These are phyloP conservation scores for Leptinotarsa rubiginosa DNA, from an alignment of 2,888 invertebrate species.

Conservation along the genomic window DNA sequence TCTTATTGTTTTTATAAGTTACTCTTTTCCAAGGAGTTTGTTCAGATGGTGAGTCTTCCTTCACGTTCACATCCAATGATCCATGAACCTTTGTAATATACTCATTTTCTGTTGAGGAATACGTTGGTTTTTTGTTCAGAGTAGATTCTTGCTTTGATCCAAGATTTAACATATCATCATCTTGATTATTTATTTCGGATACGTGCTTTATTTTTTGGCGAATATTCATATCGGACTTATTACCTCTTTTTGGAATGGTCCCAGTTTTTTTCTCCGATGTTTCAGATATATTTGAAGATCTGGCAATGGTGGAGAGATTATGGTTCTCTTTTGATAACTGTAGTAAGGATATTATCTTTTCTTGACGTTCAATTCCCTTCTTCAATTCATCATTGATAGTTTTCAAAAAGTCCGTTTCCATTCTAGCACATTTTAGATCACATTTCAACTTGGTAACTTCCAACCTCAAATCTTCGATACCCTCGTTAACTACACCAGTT, in stretches of 20 bases:
- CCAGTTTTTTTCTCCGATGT: background rate
- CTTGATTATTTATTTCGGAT: background rate
- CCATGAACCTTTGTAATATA: background rate
- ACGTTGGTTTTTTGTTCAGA: background rate
- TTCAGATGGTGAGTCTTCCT: constrained; percentile 8
- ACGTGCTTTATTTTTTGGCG: background rate
- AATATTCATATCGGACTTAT: background rate
- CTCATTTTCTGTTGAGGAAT: background rate
- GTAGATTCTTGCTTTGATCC: background rate
- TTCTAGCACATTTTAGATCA: background rate
- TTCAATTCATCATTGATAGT: background rate
- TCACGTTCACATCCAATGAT: background rate
- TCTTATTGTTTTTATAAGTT: constrained; percentile 24
- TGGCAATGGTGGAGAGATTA: background rate
- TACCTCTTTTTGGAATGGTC: background rate
- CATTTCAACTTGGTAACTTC: background rate
- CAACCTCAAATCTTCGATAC: background rate
- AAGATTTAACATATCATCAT: background rate
- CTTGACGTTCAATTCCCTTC: constrained; percentile 7
- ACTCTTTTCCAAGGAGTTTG: background rate
- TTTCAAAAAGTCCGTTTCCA: background rate
- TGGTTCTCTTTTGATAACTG: background rate
- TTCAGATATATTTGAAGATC: constrained; percentile 1
- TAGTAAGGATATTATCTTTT: constrained; percentile 3
- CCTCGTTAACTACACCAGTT: background rate